Evolutionary conservation across 2,113 vertebrate genomes (phyloP).

Genomic region (Scophthalmus maximus): DNA sequence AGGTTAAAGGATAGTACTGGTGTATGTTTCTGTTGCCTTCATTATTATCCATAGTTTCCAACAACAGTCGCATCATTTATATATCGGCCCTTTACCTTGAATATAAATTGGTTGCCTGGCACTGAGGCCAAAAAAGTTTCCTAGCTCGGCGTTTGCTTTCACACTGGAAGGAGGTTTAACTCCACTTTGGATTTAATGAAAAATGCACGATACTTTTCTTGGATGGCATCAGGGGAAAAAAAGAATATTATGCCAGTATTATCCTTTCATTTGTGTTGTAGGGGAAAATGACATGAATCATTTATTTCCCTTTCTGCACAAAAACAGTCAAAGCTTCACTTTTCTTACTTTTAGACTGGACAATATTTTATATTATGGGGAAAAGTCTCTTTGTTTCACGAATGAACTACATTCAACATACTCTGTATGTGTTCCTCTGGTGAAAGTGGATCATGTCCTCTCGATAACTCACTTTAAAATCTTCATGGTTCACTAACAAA

Average conservation of each 20-base stretch:
- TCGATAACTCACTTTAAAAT: not conserved
- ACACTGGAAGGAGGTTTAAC: not conserved
- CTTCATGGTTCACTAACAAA: not conserved
- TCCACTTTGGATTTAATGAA: not conserved
- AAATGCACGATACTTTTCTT: not conserved
- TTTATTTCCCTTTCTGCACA: slow-evolving; percentile 1
- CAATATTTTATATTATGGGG: not conserved
- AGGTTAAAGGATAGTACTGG: not conserved
- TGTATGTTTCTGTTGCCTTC: not conserved
- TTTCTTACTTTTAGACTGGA: no score
- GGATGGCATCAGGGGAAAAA: not conserved
- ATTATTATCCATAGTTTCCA: not conserved
- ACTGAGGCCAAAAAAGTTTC: no score
- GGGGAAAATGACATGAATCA: not conserved
- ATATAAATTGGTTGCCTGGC: no score
- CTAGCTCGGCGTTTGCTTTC: no score
- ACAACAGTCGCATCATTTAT: no score
- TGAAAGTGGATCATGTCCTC: not conserved
- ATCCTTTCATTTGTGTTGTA: not conserved
- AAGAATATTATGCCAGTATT: not conserved
- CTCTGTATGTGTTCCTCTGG: not conserved
- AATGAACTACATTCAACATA: not conserved
- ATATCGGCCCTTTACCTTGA: no score
- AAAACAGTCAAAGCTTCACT: not conserved
- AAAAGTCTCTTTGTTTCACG: not conserved